These are phyloP conservation scores for Mesembrinibis cayennensis DNA, from an alignment of 2,113 vertebrate species.

Conservation along the genomic window DNA sequence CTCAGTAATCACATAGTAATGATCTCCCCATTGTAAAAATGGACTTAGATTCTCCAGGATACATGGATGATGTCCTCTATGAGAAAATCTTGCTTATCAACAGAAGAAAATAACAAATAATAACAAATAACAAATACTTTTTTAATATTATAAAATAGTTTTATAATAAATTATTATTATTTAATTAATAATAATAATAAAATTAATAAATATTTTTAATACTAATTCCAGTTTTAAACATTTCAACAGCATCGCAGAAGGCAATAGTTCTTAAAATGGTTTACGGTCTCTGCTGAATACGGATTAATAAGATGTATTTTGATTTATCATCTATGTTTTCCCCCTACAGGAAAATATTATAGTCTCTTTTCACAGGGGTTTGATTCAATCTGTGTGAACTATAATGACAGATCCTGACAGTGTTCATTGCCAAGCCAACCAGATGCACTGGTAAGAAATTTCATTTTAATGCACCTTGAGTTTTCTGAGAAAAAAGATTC, in stretches of 20 bases:
- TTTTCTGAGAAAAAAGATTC: background rate
- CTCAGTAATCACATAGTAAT: background rate
- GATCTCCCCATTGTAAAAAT: background rate
- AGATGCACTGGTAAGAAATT: background rate
- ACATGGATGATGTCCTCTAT: background rate
- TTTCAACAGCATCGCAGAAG: background rate
- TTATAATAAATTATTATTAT: too few species aligned
- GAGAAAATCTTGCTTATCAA: background rate
- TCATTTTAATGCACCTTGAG: background rate
- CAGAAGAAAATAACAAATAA: background rate
- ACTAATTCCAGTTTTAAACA: background rate
- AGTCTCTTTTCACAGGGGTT: background rate
- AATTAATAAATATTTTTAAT: background rate
- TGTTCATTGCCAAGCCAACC: background rate
- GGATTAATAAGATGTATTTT: background rate
- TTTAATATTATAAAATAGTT: too few species aligned
- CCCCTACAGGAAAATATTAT: background rate
- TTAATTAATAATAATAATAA: too few species aligned
- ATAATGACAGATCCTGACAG: background rate
- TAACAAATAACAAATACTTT: too few species aligned
- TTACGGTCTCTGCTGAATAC: background rate
- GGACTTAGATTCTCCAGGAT: background rate
- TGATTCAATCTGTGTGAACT: background rate
- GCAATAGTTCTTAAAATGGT: background rate
- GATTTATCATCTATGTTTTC: background rate